Evolutionary conservation across 2,113 vertebrate genomes (phyloP).

Genomic region (Anguilla japonica): DNA sequence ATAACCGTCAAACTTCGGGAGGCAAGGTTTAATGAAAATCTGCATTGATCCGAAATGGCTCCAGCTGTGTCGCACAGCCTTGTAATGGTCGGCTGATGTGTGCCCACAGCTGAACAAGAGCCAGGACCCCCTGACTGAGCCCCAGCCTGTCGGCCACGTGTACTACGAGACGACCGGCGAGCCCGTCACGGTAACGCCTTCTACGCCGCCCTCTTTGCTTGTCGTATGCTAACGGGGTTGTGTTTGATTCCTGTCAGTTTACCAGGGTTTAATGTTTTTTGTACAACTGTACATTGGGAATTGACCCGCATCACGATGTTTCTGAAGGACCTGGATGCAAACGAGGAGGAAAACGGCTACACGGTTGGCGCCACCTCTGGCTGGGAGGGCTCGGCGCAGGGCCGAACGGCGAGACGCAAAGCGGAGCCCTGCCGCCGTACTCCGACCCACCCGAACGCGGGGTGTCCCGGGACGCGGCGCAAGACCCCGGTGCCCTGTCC

Average conservation of each 20-base stretch:
- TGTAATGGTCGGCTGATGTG: not conserved
- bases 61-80: not conserved
- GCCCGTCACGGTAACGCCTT: conserved; percentile 16
- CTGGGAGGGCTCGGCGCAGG: not conserved
- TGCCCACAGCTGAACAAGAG: conserved; percentile 16
- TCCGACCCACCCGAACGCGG: not conserved
- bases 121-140: not conserved
- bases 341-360: conserved; percentile 5
- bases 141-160: not conserved
- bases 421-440: not conserved
- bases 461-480: not conserved
- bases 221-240: too few species aligned
- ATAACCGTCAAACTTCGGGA: not conserved
- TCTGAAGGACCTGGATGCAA: conserved; percentile 19
- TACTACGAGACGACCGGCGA: conserved; percentile 9
- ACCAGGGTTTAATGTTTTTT: not conserved
- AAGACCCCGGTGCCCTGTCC: not conserved
- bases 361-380: not conserved
- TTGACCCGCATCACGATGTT: too few species aligned
- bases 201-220: not conserved
- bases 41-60: not conserved
- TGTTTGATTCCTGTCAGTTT: not conserved
- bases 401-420: not conserved
- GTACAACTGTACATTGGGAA: not conserved
- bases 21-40: not conserved